Percentiles rank a stretch among this genome's conserved stretches.
These are phyloP conservation scores for Neomorphus geoffroyi DNA, from an alignment of 2,797 vertebrate genomes.

Conservation along the genomic window DNA sequence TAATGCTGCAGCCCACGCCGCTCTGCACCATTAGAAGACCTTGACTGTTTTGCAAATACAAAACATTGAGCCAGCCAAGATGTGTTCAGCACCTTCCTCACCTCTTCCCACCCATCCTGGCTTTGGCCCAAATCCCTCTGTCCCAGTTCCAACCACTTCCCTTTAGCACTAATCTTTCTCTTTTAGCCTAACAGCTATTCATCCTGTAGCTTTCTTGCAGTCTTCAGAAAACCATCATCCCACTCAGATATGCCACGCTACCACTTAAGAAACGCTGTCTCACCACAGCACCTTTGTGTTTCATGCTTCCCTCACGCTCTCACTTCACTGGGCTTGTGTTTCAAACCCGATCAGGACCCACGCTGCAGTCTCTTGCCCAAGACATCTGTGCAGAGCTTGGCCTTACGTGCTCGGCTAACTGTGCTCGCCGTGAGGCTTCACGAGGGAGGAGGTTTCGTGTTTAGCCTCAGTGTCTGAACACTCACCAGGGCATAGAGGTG, in stretches of 20 bases:
- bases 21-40: conserved; percentile 23
- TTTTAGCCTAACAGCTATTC: conserved; percentile 15
- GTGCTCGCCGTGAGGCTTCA: not conserved
- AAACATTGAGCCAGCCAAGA: conserved; percentile 5
- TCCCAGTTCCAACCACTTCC: conserved; percentile 12
- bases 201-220: not conserved
- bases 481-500: not conserved
- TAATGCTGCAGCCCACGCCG: conserved; percentile 23
- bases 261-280: conserved; percentile 6
- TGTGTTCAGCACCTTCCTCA: conserved; percentile 16
- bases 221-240: conserved; percentile 13
- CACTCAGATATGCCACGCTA: conserved; percentile 20
- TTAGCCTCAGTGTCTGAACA: not conserved
- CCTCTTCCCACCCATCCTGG: conserved; percentile 20
- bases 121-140: conserved; percentile 11
- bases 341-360: not conserved
- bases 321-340: not conserved
- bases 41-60: conserved; percentile 37
- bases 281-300: not conserved
- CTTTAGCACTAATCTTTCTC: not conserved
- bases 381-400: not conserved
- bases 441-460: not conserved
- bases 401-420: not conserved
- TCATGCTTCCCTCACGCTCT: not conserved
- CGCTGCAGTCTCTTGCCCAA: not conserved